Evolutionary conservation across 2,113 vertebrate genomes (phyloP).

Genomic region (Heteronetta atricapilla): DNA sequence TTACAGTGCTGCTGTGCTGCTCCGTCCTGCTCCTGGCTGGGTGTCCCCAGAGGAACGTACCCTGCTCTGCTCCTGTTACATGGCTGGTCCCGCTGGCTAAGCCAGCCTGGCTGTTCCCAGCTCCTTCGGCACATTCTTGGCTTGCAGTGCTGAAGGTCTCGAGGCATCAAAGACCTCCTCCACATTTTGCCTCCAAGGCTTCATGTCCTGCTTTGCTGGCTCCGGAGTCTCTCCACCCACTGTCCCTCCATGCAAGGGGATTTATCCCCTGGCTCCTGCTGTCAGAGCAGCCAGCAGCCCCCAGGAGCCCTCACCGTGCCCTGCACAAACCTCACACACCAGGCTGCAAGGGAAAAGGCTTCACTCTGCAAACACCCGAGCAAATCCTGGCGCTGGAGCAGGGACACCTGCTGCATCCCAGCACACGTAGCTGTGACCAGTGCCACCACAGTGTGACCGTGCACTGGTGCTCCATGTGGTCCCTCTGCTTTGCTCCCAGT

Average conservation of each 20-base stretch:
- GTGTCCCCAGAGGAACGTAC: no score
- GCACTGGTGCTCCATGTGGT: no score
- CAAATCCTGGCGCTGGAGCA: not conserved
- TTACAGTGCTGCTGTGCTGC: rapidly evolving
- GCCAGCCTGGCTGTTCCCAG: not conserved
- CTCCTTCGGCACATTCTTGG: not conserved
- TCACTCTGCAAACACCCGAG: not conserved
- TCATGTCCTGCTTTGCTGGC: not conserved
- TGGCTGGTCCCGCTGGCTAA: not conserved
- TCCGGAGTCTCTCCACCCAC: not conserved
- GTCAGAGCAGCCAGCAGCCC: no score
- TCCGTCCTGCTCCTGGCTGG: rapidly evolving
- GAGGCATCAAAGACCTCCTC: not conserved
- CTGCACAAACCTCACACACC: not conserved
- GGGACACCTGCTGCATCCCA: no score
- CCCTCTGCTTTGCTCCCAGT: not conserved
- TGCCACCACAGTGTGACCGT: no score
- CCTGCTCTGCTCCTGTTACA: not conserved
- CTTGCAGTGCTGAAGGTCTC: not conserved
- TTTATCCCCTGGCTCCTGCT: not conserved
- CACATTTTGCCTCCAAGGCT: no score
- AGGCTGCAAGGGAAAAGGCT: not conserved
- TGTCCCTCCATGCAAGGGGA: not conserved
- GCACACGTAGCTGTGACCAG: no score
- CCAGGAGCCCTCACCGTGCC: no score